These are phyloP conservation scores for Lepus timidus DNA, from an alignment of 2,113 vertebrate species.

Conservation along the genomic window DNA sequence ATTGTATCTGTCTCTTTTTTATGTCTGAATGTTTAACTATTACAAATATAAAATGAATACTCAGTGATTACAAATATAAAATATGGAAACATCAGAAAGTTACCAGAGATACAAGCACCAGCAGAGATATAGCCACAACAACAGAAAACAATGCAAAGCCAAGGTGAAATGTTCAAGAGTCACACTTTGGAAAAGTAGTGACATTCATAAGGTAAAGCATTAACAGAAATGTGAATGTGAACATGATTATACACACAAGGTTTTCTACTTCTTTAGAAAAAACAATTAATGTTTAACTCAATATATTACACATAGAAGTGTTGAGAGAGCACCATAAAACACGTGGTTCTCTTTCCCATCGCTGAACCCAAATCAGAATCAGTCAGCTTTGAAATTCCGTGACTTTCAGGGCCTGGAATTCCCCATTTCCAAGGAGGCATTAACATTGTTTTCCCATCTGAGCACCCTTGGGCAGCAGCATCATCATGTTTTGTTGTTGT, in stretches of 20 bases:
- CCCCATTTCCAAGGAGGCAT: neutral
- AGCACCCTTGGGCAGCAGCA: neutral
- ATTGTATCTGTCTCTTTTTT: neutral
- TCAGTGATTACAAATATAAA: constrained; percentile 26
- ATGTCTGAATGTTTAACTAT: constrained; percentile 19
- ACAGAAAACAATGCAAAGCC: constrained; percentile 2
- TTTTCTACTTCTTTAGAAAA: constrained; percentile 25
- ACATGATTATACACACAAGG: neutral
- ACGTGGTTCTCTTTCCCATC: neutral
- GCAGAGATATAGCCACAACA: neutral
- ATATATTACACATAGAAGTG: neutral
- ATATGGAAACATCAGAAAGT: neutral
- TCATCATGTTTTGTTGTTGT: neutral
- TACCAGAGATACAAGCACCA: neutral
- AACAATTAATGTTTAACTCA: constrained; percentile 71
- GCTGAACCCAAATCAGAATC: constrained; percentile 41
- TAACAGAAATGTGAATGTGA: constrained; percentile 41
- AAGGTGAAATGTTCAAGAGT: neutral
- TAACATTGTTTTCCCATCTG: constrained; percentile 33
- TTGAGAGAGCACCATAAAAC: constrained; percentile 43
- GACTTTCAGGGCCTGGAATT: constrained; percentile 30
- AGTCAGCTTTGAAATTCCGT: constrained; percentile 60
- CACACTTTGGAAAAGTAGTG: constrained; percentile 17
- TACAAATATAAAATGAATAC: constrained; percentile 13
- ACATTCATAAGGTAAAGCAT: constrained; percentile 47